These are phyloP conservation scores for Phoeniculus purpureus DNA, from an alignment of 2,797 vertebrate species.

Conservation along the genomic window DNA sequence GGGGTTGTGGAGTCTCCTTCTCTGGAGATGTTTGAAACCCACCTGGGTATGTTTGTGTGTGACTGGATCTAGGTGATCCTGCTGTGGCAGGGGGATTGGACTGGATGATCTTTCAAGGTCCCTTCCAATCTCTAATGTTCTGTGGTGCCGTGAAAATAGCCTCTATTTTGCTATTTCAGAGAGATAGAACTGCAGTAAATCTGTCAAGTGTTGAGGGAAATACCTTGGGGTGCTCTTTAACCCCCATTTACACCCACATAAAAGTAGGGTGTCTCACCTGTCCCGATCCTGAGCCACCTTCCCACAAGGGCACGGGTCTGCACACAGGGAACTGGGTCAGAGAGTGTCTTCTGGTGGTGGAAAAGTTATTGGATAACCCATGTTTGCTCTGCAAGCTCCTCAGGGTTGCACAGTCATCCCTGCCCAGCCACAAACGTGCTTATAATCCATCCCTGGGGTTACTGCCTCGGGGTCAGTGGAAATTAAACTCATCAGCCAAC, in stretches of 20 bases:
- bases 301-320: fast-evolving
- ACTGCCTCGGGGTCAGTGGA: neutral
- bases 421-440: neutral
- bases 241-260: neutral
- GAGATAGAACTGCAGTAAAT: no score
- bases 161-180: no score
- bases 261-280: neutral
- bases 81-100: no score
- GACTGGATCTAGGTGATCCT: no score
- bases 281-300: neutral
- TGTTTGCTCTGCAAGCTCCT: neutral
- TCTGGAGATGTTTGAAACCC: no score
- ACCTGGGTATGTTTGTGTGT: no score
- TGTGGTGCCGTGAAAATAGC: no score
- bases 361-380: neutral
- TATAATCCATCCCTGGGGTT: neutral
- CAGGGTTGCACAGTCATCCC: neutral
- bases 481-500: neutral
- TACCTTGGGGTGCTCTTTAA: neutral
- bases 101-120: no score
- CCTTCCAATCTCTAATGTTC: no score
- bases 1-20: no score
- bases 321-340: neutral
- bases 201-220: no score
- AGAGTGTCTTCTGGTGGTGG: neutral